phyloP scores from a whole-genome alignment of 2,888 invertebrate genomes.

The Cataglyphis cursor region DNA sequence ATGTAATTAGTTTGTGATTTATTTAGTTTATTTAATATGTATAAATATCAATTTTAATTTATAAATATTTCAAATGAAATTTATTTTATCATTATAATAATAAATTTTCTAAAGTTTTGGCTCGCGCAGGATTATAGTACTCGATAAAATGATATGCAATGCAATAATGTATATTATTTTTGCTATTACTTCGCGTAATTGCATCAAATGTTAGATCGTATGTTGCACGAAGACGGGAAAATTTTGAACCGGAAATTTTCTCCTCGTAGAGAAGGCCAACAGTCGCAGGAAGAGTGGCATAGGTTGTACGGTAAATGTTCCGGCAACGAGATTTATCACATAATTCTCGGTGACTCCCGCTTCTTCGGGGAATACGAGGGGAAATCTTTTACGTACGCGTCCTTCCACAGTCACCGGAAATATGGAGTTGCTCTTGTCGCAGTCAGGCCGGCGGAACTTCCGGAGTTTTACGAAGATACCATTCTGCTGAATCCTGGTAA shows the following conservation, averaged over 20 bases:
- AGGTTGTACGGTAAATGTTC: conserved; percentile 99
- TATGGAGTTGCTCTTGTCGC: conserved; percentile 99
- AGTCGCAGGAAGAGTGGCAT: conserved; percentile 99
- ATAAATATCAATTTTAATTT: conserved; percentile 4
- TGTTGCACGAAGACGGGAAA: not conserved
- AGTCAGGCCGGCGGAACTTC: conserved; percentile 96
- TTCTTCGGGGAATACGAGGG: conserved; percentile 99
- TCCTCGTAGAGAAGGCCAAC: conserved; percentile 94
- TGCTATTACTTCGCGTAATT: not conserved
- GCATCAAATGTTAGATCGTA: not conserved
- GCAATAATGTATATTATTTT: not conserved
- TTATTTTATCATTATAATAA: not conserved
- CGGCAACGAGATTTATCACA: conserved; percentile 99
- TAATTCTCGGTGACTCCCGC: conserved; percentile 96
- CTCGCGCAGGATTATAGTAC: not conserved
- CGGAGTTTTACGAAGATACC: conserved; percentile 97
- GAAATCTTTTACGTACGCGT: conserved; percentile 99
- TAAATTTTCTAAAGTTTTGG: not conserved
- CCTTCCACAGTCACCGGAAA: conserved; percentile 99
- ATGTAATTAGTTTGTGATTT: not conserved
- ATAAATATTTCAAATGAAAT: not conserved
- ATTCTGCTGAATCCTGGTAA: conserved; percentile 95
- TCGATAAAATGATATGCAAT: not conserved
- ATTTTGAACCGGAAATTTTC: not conserved
- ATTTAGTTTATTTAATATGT: not conserved